phyloP scores from a whole-genome alignment of 2,888 invertebrate species.

The Hermodice carunculata region DNA sequence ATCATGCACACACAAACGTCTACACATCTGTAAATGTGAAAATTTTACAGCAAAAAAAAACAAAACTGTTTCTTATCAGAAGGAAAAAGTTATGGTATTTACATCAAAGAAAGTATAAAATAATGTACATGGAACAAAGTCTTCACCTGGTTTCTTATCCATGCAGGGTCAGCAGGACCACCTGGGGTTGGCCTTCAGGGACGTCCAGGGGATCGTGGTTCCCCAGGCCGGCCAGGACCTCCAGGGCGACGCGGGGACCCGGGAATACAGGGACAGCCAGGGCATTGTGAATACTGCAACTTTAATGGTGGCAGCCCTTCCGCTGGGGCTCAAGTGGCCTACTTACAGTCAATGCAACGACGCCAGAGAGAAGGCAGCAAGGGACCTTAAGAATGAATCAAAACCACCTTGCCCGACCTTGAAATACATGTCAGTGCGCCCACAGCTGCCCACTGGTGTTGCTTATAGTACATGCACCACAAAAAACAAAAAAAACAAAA shows the following conservation, averaged over 20 bases:
- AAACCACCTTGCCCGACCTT: too few relatives aligned
- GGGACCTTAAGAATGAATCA: constrained; percentile 22
- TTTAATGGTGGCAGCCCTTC: constrained; percentile 37
- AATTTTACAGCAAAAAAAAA: too few relatives aligned
- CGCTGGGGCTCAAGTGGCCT: constrained; percentile 9
- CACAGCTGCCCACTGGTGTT: too few relatives aligned
- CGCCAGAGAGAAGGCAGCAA: constrained; percentile 15
- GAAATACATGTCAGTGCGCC: too few relatives aligned
- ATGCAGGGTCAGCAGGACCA: constrained; percentile 72
- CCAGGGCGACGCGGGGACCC: constrained; percentile 46
- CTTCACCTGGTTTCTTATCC: not conserved
- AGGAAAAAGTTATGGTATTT: too few relatives aligned
- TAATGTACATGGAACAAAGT: too few relatives aligned
- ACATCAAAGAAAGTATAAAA: too few relatives aligned
- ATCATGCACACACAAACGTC: too few relatives aligned
- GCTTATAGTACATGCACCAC: too few relatives aligned
- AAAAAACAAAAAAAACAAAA: too few relatives aligned
- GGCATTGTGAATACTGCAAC: constrained; percentile 77
- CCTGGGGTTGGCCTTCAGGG: constrained; percentile 76
- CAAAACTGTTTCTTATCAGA: too few relatives aligned
- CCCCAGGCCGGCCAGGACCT: constrained; percentile 74
- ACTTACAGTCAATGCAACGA: constrained; percentile 19
- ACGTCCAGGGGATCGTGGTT: constrained; percentile 78
- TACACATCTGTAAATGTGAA: too few relatives aligned
- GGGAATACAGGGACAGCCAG: constrained; percentile 75